phyloP scores from a whole-genome alignment of 2,888 invertebrate genomes.

The Lumbricus terrestris region DNA sequence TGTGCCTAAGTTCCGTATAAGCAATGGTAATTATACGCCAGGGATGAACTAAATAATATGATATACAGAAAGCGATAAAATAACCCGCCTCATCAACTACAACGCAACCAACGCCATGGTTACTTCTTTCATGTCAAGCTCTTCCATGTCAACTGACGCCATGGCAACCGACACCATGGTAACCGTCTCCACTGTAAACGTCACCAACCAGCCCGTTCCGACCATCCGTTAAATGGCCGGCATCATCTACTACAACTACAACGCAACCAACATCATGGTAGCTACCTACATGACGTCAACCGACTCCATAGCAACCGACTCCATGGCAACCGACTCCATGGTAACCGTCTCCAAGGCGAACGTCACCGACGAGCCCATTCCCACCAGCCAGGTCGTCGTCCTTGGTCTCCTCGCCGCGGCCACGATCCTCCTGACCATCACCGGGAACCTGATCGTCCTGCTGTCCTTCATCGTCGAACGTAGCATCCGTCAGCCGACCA shows the following conservation, averaged over 20 bases:
- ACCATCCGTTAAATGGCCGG: not conserved
- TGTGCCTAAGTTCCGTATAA: not conserved
- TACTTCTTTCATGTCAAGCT: too few relatives aligned
- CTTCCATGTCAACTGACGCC: too few relatives aligned
- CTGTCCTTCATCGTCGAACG: conserved; percentile 91
- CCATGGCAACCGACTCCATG: not conserved
- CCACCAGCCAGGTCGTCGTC: conserved; percentile 72
- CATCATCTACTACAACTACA: not conserved
- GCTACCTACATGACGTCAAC: too few relatives aligned
- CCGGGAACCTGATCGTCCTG: conserved; percentile 91
- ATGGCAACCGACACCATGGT: too few relatives aligned
- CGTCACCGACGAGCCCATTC: not conserved
- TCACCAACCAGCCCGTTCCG: too few relatives aligned
- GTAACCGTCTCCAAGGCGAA: conserved; percentile 65
- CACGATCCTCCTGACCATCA: conserved; percentile 71
- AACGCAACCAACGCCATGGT: too few relatives aligned
- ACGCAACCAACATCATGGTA: too few relatives aligned
- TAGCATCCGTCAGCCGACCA: conserved; percentile 88
- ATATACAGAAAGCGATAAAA: too few relatives aligned
- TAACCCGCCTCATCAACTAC: too few relatives aligned
- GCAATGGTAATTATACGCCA: too few relatives aligned
- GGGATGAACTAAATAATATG: not conserved
- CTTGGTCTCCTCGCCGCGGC: conserved; percentile 82
- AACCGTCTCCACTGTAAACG: too few relatives aligned
- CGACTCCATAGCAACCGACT: too few relatives aligned